phyloP scores from a whole-genome alignment of 2,888 invertebrate genomes.

The Agrochola lychnidis region DNA sequence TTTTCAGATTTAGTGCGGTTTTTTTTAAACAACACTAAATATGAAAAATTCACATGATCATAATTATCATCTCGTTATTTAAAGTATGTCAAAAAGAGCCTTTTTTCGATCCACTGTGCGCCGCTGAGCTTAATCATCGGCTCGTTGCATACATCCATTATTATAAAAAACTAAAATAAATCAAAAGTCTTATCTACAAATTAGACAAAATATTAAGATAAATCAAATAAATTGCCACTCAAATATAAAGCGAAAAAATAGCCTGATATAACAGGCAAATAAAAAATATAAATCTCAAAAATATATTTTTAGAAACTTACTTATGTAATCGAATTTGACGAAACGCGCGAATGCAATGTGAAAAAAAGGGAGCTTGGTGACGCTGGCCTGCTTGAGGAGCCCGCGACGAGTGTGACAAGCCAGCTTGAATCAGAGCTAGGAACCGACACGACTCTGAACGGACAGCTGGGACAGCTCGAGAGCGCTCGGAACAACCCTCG shows the following conservation, averaged over 20 bases:
- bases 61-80: too few species aligned
- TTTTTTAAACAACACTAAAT: too few species aligned
- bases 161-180: neutral
- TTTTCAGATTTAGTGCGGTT: too few species aligned
- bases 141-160: neutral
- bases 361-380: neutral
- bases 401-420: neutral
- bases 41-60: too few species aligned
- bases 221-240: neutral
- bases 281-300: neutral
- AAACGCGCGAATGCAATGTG: slow-evolving; percentile 4
- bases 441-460: too few species aligned
- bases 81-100: too few species aligned
- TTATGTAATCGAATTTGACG: slow-evolving; percentile 20
- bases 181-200: neutral
- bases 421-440: slow-evolving; percentile 6
- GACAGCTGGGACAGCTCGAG: neutral
- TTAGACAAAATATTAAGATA: neutral
- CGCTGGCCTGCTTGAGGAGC: too few species aligned
- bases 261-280: too few species aligned
- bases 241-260: neutral
- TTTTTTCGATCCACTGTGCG: too few species aligned
- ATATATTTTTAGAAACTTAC: slow-evolving; percentile 4
- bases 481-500: neutral
- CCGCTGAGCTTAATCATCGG: neutral